phyloP scores from a whole-genome alignment of 2,113 vertebrate genomes.

The Microtus ochrogaster region DNA sequence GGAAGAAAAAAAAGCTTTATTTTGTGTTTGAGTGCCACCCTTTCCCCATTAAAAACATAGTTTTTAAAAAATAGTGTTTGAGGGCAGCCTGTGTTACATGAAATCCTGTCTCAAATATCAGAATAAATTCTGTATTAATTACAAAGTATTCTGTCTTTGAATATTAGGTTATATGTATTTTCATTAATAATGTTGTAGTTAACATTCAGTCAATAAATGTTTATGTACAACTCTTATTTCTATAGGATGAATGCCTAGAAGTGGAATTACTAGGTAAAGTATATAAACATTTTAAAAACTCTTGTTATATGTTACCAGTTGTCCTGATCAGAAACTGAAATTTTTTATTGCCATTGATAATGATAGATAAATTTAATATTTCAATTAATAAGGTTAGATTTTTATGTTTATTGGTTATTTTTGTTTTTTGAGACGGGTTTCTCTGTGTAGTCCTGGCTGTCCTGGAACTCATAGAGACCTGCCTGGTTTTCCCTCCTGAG shows the following conservation, averaged over 20 bases:
- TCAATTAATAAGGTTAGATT: slow-evolving; percentile 22
- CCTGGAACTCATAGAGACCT: neutral
- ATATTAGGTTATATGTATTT: slow-evolving; percentile 61
- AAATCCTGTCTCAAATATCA: neutral
- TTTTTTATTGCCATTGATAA: slow-evolving; percentile 22
- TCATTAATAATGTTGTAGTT: slow-evolving; percentile 63
- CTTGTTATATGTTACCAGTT: slow-evolving; percentile 62
- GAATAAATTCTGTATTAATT: slow-evolving; percentile 42
- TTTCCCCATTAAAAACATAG: neutral
- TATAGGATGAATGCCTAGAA: slow-evolving; percentile 57
- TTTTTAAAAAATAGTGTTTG: neutral
- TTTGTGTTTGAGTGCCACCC: neutral
- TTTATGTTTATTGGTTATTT: slow-evolving; percentile 16
- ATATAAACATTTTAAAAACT: slow-evolving; percentile 66
- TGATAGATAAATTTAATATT: slow-evolving; percentile 49
- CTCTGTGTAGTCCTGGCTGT: neutral
- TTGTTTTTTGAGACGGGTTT: neutral
- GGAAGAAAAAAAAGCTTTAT: neutral
- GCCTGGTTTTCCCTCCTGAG: neutral
- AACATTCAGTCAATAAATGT: slow-evolving; percentile 69
- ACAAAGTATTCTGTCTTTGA: neutral
- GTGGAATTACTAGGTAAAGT: slow-evolving; percentile 69
- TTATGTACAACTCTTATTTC: slow-evolving; percentile 71
- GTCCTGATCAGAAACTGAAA: slow-evolving; percentile 23
- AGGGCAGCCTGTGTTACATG: neutral